Evolutionary conservation across 2,113 vertebrate species (phyloP), one percentile per base, ranked within the genome.

Genomic region (Rhipidura dahli): DNA sequence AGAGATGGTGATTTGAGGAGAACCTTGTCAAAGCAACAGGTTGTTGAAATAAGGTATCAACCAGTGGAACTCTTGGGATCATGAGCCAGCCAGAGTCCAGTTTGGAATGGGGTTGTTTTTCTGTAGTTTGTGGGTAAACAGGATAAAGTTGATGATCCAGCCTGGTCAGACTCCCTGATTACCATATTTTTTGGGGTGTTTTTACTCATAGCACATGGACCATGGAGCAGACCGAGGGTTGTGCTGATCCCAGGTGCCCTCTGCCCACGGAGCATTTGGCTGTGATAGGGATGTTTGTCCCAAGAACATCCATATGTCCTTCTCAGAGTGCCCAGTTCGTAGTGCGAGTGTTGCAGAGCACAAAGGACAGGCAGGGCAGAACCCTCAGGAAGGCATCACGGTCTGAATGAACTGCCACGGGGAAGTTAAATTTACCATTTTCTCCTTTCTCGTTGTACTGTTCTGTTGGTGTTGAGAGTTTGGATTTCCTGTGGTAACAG

Each of bases 251-350:
- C 51, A 42, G 20, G 18, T 56, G 12, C 45, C 40, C n/a, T 72
- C 54, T 89, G 59, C 57, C 69, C 42, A 7, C 0, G 1, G 54
- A 56, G n/a, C 0, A 0, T 33, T 20, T 0, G 0, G 59, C 68
- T 66, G 30, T 12, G 6, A 9, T 23, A 51, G 27, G 64, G 51
- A 59, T 31, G 13, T 31, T 19, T 31, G 63, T 90, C 71, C 40
- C 26, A 8, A 10, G 11, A 33, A 51, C 6, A 2, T 5, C 6
- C 24, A 2, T 15, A 3, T 42, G 3, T 56, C 33, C 44, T 61
- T 60, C 72, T 50, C 23, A 3, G 51, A 30, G 27, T 27, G 23
- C 33, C 60, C 11, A 8, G 40, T 31, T 77, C 64, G 8, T 0
- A 0, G 56, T 14, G 1, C 20, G 13, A 39, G 33, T 45, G 30